phyloP scores from a whole-genome alignment of 2,797 vertebrate species.

The Sebastes nivosus region DNA sequence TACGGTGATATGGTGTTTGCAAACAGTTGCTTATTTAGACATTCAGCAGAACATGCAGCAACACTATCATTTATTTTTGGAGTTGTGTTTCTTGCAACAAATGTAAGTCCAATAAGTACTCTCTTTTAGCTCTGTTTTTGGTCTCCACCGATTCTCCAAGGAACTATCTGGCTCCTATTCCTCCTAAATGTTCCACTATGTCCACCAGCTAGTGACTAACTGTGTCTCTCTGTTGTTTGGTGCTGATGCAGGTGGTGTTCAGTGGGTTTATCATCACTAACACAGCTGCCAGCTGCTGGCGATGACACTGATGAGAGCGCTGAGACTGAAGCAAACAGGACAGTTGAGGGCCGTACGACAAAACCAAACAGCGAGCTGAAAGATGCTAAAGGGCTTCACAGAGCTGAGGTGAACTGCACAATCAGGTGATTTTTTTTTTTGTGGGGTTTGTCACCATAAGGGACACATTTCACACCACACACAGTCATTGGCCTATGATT shows the following conservation, averaged over 20 bases:
- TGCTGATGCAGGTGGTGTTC: background rate
- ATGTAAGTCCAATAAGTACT: accelerated
- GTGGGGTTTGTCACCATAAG: background rate
- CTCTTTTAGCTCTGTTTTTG: background rate
- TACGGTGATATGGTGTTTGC: background rate
- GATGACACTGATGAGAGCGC: background rate
- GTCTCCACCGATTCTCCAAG: background rate
- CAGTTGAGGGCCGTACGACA: background rate
- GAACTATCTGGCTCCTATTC: background rate
- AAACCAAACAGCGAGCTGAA: background rate
- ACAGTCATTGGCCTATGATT: background rate
- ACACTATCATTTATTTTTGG: background rate
- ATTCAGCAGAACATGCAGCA: background rate
- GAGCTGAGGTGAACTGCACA: background rate
- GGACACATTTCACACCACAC: background rate
- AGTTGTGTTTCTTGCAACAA: background rate
- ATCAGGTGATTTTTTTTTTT: too few relatives aligned
- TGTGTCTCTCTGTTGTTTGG: background rate
- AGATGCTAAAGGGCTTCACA: background rate
- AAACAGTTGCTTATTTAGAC: background rate
- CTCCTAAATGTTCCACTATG: background rate
- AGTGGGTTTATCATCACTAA: background rate
- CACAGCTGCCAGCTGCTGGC: background rate
- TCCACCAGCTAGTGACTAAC: background rate
- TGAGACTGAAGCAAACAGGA: background rate